These are phyloP conservation scores for Aproaerema taeniolella DNA, from an alignment of 2,888 invertebrate species.

Conservation along the genomic window DNA sequence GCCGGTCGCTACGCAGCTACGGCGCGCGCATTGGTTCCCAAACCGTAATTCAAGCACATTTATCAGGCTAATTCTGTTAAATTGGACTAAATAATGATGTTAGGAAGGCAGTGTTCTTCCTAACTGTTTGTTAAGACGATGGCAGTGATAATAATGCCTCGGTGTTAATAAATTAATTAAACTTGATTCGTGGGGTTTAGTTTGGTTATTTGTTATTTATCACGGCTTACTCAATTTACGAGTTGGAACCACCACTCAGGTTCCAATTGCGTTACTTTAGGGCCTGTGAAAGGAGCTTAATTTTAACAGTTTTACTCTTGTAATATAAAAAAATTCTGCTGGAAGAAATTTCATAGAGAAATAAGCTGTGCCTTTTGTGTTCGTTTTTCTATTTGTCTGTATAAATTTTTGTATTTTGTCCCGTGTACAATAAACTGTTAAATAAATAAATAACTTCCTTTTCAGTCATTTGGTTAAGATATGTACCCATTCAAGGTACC, in stretches of 20 bases:
- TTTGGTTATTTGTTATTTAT: not conserved
- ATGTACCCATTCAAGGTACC: too few relatives aligned
- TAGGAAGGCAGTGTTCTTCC: constrained; percentile 45
- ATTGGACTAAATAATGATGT: constrained; percentile 73
- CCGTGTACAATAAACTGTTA: too few relatives aligned
- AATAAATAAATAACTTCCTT: too few relatives aligned
- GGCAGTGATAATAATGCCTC: constrained; percentile 49
- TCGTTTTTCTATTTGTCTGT: too few relatives aligned
- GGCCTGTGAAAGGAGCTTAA: too few relatives aligned
- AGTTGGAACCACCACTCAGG: too few relatives aligned
- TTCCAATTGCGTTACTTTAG: not conserved
- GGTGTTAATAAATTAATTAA: constrained; percentile 45
- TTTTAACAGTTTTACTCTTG: too few relatives aligned
- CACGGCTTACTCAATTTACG: not conserved
- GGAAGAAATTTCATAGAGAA: too few relatives aligned
- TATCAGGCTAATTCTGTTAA: constrained; percentile 71
- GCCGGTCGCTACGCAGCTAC: constrained; percentile 38
- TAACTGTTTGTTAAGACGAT: constrained; percentile 48
- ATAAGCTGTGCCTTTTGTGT: too few relatives aligned
- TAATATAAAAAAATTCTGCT: too few relatives aligned
- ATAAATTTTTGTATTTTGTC: too few relatives aligned
- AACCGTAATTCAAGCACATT: constrained; percentile 72
- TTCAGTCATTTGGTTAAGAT: too few relatives aligned
- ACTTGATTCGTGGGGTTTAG: not conserved
- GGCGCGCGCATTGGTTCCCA: constrained; percentile 67